These are phyloP conservation scores for Ornithoptera priamus DNA, from an alignment of 2,888 invertebrate species.

Conservation along the genomic window DNA sequence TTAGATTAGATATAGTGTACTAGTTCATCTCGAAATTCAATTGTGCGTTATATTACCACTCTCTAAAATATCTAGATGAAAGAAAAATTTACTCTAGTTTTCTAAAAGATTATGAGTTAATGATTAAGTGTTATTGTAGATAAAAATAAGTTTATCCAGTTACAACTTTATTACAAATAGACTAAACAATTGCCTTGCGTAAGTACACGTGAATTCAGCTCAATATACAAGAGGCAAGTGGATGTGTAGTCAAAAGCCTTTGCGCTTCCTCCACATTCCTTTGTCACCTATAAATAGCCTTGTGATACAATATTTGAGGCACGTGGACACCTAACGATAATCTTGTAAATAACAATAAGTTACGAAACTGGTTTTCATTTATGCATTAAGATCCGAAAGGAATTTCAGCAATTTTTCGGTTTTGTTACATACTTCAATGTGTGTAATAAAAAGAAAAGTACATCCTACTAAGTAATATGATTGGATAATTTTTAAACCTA, in stretches of 20 bases:
- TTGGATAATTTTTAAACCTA: too few relatives aligned
- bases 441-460: too few relatives aligned
- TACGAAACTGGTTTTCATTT: not conserved
- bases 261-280: not conserved
- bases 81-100: not conserved
- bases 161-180: not conserved
- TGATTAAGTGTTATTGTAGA: not conserved
- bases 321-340: not conserved
- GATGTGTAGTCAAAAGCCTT: constrained; percentile 1
- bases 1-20: too few relatives aligned
- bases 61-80: not conserved
- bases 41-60: too few relatives aligned
- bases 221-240: not conserved
- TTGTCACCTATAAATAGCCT: not conserved
- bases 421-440: too few relatives aligned
- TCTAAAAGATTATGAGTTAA: too few relatives aligned
- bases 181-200: not conserved
- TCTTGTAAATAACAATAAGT: not conserved
- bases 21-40: too few relatives aligned
- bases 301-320: not conserved
- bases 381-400: not conserved
- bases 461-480: too few relatives aligned
- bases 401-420: too few relatives aligned
- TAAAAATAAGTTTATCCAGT: not conserved
- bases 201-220: not conserved